Evolutionary conservation across 2,888 invertebrate species (phyloP).

Genomic region (Nezara viridula): DNA sequence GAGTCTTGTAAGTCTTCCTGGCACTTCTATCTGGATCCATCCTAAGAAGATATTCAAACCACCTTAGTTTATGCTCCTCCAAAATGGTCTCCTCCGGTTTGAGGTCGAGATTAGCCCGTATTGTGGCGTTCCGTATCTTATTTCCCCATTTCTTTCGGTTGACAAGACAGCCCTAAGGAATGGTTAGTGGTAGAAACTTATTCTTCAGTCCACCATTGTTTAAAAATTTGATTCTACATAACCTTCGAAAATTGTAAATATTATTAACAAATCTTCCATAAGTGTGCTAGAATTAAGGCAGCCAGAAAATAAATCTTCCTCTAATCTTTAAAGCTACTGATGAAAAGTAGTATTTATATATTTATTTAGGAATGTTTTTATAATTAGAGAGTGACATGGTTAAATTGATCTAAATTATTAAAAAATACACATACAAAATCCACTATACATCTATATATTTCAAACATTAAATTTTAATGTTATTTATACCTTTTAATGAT

Average conservation of each 20-base stretch:
- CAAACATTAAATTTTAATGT: constrained; percentile 2
- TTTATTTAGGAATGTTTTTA: no score
- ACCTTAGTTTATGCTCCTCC: no score
- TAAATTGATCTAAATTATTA: background rate
- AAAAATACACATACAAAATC: constrained; percentile 3
- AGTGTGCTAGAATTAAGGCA: background rate
- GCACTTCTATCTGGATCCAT: no score
- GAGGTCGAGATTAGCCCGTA: no score
- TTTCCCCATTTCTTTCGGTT: no score
- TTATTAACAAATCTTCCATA: background rate
- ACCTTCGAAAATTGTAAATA: background rate
- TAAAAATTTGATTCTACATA: background rate
- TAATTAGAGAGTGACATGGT: background rate
- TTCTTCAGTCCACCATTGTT: background rate
- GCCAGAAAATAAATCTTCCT: background rate
- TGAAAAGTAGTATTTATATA: background rate
- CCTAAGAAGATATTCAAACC: no score
- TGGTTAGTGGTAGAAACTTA: background rate
- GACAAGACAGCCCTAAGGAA: background rate
- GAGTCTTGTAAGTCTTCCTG: no score
- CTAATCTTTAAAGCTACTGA: background rate
- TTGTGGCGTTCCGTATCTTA: no score
- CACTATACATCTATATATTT: constrained; percentile 18
- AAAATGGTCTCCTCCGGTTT: no score
- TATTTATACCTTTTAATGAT: constrained; percentile 25